Conservation (phyloP, 2,797 vertebrate genomes). For the Syngnathus acus region DNA sequence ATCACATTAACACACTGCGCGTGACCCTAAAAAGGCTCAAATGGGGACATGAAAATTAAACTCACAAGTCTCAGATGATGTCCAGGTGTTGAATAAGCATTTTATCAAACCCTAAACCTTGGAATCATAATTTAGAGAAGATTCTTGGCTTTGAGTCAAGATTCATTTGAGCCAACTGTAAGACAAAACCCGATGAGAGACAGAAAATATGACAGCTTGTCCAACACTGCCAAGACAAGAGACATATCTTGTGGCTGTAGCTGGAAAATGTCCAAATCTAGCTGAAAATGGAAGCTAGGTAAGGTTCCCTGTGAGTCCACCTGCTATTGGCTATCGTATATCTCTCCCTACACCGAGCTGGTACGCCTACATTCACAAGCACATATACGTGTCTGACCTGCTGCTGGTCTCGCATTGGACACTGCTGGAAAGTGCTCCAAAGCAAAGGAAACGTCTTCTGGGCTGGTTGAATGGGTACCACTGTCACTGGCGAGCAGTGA, state of each 20-base stretch:
- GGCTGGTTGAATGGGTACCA: conserved; percentile 46
- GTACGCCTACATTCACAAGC: background rate
- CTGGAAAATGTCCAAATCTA: background rate
- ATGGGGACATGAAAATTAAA: conserved; percentile 1
- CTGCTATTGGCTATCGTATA: background rate
- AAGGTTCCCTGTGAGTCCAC: background rate
- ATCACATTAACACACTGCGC: background rate
- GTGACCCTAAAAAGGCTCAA: background rate
- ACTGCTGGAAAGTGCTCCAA: conserved; percentile 58
- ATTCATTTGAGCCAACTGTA: conserved; percentile 60
- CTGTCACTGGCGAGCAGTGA: conserved; percentile 22
- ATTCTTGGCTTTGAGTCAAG: background rate
- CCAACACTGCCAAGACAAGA: conserved; percentile 56
- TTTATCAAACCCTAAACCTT: conserved; percentile 26
- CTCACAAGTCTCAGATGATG: conserved; percentile 39
- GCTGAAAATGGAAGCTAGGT: background rate
- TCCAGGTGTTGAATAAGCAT: conserved; percentile 32
- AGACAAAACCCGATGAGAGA: conserved; percentile 59
- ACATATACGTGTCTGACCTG: conserved; percentile 68
- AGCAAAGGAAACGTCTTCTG: conserved; percentile 64
- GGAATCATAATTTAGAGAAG: conserved; percentile 10
- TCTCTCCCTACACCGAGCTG: conserved; percentile 14
- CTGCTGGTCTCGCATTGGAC: conserved; percentile 44
- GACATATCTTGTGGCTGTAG: conserved; percentile 46
- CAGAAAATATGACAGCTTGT: conserved; percentile 61